Evolutionary conservation across 1,140 invertebrate species (phyloP).

Genomic region (Ridgeia piscesae): DNA sequence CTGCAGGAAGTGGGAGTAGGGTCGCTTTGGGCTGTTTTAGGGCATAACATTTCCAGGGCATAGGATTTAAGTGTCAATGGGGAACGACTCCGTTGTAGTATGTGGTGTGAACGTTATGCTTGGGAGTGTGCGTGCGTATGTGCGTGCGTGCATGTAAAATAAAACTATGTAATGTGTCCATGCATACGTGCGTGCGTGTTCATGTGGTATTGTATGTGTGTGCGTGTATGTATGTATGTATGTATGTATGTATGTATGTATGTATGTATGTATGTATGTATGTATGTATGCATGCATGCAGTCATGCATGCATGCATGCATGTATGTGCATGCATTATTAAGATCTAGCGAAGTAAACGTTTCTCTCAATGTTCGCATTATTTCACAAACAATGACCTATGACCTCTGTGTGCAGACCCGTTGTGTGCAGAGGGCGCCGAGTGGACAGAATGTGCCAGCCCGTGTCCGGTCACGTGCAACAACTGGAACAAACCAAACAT

Average conservation of each 20-base stretch:
- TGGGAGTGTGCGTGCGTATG: background rate
- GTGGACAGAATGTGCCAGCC: conserved; percentile 40
- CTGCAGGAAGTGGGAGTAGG: too few relatives aligned
- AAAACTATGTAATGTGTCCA: too few relatives aligned
- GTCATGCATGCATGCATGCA: too few relatives aligned
- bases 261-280: too few relatives aligned
- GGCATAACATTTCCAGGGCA: too few relatives aligned
- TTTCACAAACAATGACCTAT: background rate
- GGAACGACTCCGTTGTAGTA: too few relatives aligned
- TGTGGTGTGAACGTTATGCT: background rate
- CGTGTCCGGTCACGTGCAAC: conserved; percentile 49
- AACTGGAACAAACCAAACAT: conserved; percentile 33
- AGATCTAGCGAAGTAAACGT: background rate
- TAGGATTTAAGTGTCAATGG: too few relatives aligned
- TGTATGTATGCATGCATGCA: too few relatives aligned
- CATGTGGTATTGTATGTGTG: background rate
- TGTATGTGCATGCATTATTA: background rate
- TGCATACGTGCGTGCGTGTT: background rate
- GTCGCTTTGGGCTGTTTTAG: too few relatives aligned
- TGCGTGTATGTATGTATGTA: background rate
- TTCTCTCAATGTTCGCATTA: background rate
- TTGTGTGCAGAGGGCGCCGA: background rate
- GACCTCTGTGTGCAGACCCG: background rate
- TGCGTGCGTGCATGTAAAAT: conserved; percentile 6
- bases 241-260: background rate